Conservation (phyloP, 2,113 vertebrate genomes). For the Alligator sinensis region DNA sequence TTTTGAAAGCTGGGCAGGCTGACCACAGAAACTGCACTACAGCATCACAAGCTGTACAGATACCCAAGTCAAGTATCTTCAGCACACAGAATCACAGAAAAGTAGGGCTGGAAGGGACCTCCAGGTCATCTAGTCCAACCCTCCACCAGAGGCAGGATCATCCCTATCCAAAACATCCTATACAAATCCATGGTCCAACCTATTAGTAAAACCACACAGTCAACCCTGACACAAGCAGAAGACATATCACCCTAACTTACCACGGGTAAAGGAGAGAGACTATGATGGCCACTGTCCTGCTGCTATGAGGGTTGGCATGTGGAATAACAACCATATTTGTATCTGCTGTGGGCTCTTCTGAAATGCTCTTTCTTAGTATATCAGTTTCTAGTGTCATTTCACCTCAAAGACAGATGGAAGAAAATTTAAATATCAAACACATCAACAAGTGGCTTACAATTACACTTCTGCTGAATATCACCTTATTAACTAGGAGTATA, state of each 20-base stretch:
- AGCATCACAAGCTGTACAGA: conserved; percentile 17
- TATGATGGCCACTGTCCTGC: too few relatives aligned
- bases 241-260: too few relatives aligned
- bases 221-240: too few relatives aligned
- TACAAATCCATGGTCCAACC: too few relatives aligned
- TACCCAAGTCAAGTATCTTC: background rate
- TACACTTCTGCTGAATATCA: background rate
- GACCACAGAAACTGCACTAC: background rate
- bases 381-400: background rate
- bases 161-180: too few relatives aligned
- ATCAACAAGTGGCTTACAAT: background rate
- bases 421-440: background rate
- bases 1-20: conserved; percentile 23
- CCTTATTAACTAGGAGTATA: background rate
- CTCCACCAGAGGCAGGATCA: too few relatives aligned
- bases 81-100: background rate
- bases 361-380: background rate
- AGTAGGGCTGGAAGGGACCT: too few relatives aligned
- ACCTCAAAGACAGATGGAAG: background rate
- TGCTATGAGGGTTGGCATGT: too few relatives aligned
- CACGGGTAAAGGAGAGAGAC: too few relatives aligned
- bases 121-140: too few relatives aligned
- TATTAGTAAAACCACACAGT: too few relatives aligned
- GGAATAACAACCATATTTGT: background rate
- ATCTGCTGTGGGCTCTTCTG: conserved; percentile 21